Evolutionary conservation across 2,888 invertebrate species (phyloP), one percentile per base, ranked within the genome.

Genomic region (Dendrolimus pini): DNA sequence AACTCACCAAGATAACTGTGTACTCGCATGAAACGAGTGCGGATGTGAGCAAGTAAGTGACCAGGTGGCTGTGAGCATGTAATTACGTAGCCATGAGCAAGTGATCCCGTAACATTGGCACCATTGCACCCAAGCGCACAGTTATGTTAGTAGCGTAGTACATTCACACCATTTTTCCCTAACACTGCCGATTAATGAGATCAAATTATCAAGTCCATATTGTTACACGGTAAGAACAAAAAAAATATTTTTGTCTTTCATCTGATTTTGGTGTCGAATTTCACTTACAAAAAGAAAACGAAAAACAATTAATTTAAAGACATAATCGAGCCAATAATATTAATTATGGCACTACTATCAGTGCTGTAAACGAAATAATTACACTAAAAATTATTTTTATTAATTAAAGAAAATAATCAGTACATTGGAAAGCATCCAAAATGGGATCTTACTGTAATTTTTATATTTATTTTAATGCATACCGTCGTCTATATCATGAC

Each of bases 201-300:
- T 90, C 89, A 89, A 82, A 77, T 75, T 75, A 77, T 79, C 74
- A 84, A 86, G 84, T 87, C 85, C 80, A 80, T 79, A 69, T 74
- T 71, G 72, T 78, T 80, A 71, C 70, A 74, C 75, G 75, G 78
- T 75, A 75, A 78, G 69, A 82, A 80, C 71, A 74, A 80, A 80
- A 76, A 72, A 70, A 60, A 54, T 66, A 77, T 72, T 70, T 78
- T 83, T 76, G 82, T 83, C 83, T 82, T 83, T 83, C 47, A 47
- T 47, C 76, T 71, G 77, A 81, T 84, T 90, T 90, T 90, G 89
- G 89, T 87, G 82, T 89, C 88, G 73, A 86, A 87, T 86, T 89
- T 85, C 79, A 85, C 89, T 87, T 87, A 72, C 76, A 81, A 77
- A 84, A 74, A 77, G 81, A 77, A 84, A 74, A 77, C 81, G 80